phyloP scores from a whole-genome alignment of 2,888 invertebrate genomes.

The Macrosoma leucophasiata region DNA sequence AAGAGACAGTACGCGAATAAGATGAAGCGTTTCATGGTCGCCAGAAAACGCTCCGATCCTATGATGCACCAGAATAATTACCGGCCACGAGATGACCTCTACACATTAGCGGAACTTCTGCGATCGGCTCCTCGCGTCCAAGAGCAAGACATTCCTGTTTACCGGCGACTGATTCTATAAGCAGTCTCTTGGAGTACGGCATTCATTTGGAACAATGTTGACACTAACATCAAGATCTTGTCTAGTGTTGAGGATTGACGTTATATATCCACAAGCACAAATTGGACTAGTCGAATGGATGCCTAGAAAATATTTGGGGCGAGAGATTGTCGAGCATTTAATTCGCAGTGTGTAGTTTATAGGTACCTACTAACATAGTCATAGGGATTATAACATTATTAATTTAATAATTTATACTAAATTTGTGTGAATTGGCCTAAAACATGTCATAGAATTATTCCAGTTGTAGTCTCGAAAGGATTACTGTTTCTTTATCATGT shows the following conservation, averaged over 20 bases:
- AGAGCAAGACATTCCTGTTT: slow-evolving; percentile 75
- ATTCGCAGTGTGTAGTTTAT: slow-evolving; percentile 62
- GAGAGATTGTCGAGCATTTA: slow-evolving; percentile 62
- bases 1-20: slow-evolving; percentile 68
- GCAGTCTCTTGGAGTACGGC: slow-evolving; percentile 26
- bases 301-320: slow-evolving; percentile 39
- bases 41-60: slow-evolving; percentile 70
- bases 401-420: too few relatives aligned
- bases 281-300: slow-evolving; percentile 34
- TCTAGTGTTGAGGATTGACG: too few relatives aligned
- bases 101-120: slow-evolving; percentile 76
- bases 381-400: too few relatives aligned
- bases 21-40: slow-evolving; percentile 78
- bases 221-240: neutral
- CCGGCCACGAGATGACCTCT: slow-evolving; percentile 73
- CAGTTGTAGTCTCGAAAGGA: too few relatives aligned
- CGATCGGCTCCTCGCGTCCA: slow-evolving; percentile 68
- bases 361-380: too few relatives aligned
- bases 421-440: too few relatives aligned
- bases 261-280: too few relatives aligned
- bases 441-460: too few relatives aligned
- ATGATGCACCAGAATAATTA: slow-evolving; percentile 62
- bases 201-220: slow-evolving; percentile 20
- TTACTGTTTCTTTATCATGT: too few relatives aligned
- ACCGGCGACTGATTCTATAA: slow-evolving; percentile 78